Base-by-base conservation (phyloP, 2,113 vertebrate genomes). In the Rhadina sibilatrix region DNA sequence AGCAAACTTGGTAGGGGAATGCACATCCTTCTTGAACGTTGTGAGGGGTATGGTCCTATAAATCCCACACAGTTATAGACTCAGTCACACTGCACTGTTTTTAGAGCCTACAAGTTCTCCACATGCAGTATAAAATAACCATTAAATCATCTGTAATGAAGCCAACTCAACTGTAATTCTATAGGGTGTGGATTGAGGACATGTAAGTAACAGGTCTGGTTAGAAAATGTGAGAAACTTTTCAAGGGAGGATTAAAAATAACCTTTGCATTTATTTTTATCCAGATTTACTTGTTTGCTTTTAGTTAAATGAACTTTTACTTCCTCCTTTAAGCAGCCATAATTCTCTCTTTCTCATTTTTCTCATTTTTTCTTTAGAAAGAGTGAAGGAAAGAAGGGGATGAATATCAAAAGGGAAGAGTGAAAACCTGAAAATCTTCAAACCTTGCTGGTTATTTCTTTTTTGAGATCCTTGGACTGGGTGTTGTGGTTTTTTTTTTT, bases 111-210 rank as follows among this genome's bases (percentile, higher is more conserved):
- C 65, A 80, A 27, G 37, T 57, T 82, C 69, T 82, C 61, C 63
- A 59, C 11, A n/a, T 22, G 66, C 20, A 52, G 57, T 69, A 52
- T 69, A 72, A 92, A 96, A 69, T 69, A 89, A 69, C 74, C 25
- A 65, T 84, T 91, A 87, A 94, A 95, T 85, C 74, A 64, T 64
- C 87, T 64, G 78, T 78, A 93, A 91, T 20, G 65, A 61, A 81
- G 57, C 83, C 93, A 96, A 61, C 15, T 82, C 60, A 49, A 70
- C 87, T 84, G 93, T 91, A 91, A 95, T 84, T 93, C 78, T 75
- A 25, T 89, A 83, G 82, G 38, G 79, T 3, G 1, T 24, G 64
- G 31, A 71, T 10, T 68, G 83, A 90, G 75, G 72, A 80, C 17
- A 46, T 19, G 31, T 42, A 85, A 42, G 52, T 75, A 76, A 80